phyloP scores from a whole-genome alignment of 64 coral and sea anemone species.

The Pocillopora damicornis region DNA sequence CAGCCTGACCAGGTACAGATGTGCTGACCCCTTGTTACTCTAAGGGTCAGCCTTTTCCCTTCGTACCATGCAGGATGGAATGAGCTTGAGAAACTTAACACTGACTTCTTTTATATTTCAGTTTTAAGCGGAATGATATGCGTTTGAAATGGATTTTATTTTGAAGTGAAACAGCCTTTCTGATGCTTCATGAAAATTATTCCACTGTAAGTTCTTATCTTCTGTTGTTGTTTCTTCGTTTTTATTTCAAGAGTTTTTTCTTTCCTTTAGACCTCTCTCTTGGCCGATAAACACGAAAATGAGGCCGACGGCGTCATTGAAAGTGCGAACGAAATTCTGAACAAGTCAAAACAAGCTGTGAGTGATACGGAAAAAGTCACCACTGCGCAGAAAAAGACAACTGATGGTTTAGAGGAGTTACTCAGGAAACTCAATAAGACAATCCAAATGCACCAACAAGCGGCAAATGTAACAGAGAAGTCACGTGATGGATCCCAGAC shows the following conservation, averaged over 20 bases:
- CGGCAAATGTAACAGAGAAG: conserved; percentile 26
- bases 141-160: no score
- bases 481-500: conserved; percentile 33
- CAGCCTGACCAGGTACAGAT: no score
- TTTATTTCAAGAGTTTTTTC: not conserved
- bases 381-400: conserved; percentile 55
- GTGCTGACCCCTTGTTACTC: no score
- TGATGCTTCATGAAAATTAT: not conserved
- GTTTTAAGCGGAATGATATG: no score
- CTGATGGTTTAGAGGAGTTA: conserved; percentile 58
- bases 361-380: conserved; percentile 40
- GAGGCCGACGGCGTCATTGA: conserved; percentile 64
- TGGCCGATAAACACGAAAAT: conserved; percentile 71
- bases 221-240: not conserved
- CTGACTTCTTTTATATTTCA: no score
- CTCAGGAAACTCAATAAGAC: conserved; percentile 41
- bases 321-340: conserved; percentile 44
- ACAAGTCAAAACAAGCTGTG: conserved; percentile 60
- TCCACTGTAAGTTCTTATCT: not conserved
- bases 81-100: no score
- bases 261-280: conserved; percentile 47
- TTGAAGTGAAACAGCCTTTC: no score
- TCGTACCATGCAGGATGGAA: no score
- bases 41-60: no score
- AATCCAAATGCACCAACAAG: conserved; percentile 33